A percentile compares a stretch with the other conserved stretches of the same genome.
phyloP scores from a whole-genome alignment of 2,113 vertebrate species.

The Aphelocoma coerulescens region DNA sequence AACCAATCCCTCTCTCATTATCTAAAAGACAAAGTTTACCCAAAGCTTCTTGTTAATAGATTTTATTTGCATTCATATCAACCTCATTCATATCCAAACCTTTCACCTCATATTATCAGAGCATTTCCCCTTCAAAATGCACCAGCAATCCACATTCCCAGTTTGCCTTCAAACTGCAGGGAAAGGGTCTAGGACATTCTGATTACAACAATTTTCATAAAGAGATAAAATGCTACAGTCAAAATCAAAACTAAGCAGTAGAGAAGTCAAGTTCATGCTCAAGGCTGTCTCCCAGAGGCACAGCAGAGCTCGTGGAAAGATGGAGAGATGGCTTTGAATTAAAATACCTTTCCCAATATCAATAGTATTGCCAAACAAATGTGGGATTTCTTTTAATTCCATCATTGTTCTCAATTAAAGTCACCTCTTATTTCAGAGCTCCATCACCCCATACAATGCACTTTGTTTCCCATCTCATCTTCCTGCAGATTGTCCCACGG shows the following conservation, averaged over 20 bases:
- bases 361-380: background rate
- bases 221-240: background rate
- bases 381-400: background rate
- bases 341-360: background rate
- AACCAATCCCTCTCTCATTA: background rate
- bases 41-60: background rate
- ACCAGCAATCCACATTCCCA: background rate
- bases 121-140: background rate
- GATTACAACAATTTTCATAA: background rate
- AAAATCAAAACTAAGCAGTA: background rate
- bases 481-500: conserved; percentile 51
- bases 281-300: background rate
- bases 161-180: background rate
- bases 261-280: background rate
- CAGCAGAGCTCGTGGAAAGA: background rate
- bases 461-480: conserved; percentile 66
- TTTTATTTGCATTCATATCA: background rate
- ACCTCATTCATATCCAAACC: background rate
- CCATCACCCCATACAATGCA: conserved; percentile 62
- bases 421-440: conserved; percentile 29
- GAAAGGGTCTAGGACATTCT: background rate
- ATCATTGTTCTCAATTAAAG: background rate
- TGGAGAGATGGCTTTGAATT: background rate
- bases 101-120: background rate
- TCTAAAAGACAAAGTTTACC: background rate